Percentiles rank a stretch among this genome's conserved stretches.
Evolutionary conservation across 2,797 vertebrate genomes (phyloP).

Genomic region (Thaleichthys pacificus): DNA sequence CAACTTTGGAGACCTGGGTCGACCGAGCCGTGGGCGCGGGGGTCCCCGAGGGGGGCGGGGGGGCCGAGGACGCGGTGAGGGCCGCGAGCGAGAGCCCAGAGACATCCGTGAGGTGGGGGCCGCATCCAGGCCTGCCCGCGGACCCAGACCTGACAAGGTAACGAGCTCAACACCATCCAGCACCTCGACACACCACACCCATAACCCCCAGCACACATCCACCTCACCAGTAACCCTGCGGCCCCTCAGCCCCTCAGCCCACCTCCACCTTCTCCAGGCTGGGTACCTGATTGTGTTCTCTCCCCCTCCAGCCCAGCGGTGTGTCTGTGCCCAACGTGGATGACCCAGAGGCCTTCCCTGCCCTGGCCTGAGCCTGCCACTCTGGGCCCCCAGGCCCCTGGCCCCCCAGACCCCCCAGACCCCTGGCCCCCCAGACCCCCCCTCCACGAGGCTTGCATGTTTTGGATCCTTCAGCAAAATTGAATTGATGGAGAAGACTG

Average conservation of each 20-base stretch:
- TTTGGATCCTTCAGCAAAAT: constrained; percentile 96
- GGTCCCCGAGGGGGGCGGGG: constrained; percentile 81
- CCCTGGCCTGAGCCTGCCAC: constrained; percentile 87
- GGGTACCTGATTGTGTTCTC: neutral
- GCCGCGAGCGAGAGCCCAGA: constrained; percentile 7
- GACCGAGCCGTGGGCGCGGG: constrained; percentile 91
- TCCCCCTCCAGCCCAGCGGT: constrained; percentile 76
- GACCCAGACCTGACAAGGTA: constrained; percentile 90
- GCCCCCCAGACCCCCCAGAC: constrained; percentile 73
- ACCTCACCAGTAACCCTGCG: no score
- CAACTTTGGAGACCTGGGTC: constrained; percentile 96
- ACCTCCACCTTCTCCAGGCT: no score
- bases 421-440: constrained; percentile 73
- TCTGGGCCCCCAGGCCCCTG: constrained; percentile 71
- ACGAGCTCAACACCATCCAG: neutral
- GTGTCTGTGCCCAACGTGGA: constrained; percentile 96
- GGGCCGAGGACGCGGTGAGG: constrained; percentile 59
- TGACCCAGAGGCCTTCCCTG: constrained; percentile 99
- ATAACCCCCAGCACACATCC: no score
- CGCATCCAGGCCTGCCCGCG: constrained; percentile 78
- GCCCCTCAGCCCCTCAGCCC: no score
- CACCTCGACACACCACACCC: no score
- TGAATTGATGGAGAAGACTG: constrained; percentile 88
- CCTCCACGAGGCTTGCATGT: constrained; percentile 99
- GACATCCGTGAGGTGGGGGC: constrained; percentile 16